These are phyloP conservation scores for Drosophila conformis DNA, from an alignment of 2,888 invertebrate genomes.

Conservation along the genomic window DNA sequence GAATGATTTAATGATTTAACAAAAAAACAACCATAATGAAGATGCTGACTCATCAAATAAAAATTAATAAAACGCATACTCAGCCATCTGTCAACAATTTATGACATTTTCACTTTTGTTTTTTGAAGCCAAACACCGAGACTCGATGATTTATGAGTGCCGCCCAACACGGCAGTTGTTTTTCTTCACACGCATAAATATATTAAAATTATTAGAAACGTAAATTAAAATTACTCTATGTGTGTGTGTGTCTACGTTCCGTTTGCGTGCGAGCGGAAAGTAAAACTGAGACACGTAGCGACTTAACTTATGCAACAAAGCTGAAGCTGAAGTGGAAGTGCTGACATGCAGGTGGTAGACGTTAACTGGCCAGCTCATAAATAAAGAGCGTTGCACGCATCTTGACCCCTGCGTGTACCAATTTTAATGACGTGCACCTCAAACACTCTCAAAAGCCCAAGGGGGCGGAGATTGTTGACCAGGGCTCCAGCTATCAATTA, in stretches of 20 bases:
- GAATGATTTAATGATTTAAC: constrained; percentile 7
- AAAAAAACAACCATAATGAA: constrained; percentile 1
- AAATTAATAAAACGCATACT: constrained; percentile 9
- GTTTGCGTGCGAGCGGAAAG: constrained; percentile 53
- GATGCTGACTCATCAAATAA: constrained; percentile 7
- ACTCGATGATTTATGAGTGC: constrained; percentile 53
- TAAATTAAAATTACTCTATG: constrained; percentile 34
- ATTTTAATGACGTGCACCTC: constrained; percentile 37
- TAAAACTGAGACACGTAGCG: constrained; percentile 19
- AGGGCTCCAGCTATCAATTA: background rate
- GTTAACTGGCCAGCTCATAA: constrained; percentile 34
- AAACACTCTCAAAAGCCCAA: constrained; percentile 3
- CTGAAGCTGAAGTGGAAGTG: background rate
- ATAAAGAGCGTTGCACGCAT: constrained; percentile 35
- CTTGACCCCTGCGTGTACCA: constrained; percentile 40
- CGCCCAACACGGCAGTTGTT: constrained; percentile 29
- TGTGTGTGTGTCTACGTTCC: constrained; percentile 13
- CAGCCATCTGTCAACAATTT: constrained; percentile 16
- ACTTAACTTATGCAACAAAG: constrained; percentile 57
- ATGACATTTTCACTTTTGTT: constrained; percentile 36
- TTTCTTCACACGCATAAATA: constrained; percentile 73
- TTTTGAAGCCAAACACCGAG: constrained; percentile 20
- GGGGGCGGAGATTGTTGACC: constrained; percentile 11
- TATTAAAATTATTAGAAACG: constrained; percentile 57
- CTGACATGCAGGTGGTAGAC: constrained; percentile 23